Evolutionary conservation across 2,113 vertebrate species (phyloP).

Genomic region (Aldabrachelys gigantea): DNA sequence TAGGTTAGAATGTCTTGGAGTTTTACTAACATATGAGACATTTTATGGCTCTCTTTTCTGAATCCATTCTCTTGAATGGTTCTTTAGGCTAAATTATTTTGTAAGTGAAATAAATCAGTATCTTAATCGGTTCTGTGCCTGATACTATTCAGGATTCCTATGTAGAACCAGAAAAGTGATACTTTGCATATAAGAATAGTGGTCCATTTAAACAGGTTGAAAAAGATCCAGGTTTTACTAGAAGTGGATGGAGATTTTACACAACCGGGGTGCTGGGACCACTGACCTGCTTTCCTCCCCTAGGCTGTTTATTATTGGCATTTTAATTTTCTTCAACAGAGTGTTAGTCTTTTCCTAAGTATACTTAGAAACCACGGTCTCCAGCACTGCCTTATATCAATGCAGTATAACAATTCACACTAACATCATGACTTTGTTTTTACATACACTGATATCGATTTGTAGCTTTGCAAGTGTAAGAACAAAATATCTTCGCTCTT

Average conservation of each 20-base stretch:
- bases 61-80: background rate
- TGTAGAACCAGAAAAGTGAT: fast-evolving
- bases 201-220: fast-evolving
- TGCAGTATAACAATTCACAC: background rate
- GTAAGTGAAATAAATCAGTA: background rate
- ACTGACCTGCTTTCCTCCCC: background rate
- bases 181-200: background rate
- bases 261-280: fast-evolving
- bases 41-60: no score
- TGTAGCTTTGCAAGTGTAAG: background rate
- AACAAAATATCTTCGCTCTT: background rate
- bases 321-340: background rate
- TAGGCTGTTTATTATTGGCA: background rate
- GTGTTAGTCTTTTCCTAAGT: background rate
- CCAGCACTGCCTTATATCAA: background rate
- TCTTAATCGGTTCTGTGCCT: background rate
- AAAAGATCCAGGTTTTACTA: background rate
- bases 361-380: fast-evolving
- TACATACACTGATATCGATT: background rate
- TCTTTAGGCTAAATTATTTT: background rate
- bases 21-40: background rate
- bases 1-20: fast-evolving
- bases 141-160: background rate
- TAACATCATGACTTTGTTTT: background rate
- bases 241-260: fast-evolving